Percentiles rank a stretch among this genome's conserved stretches.
Evolutionary conservation across 2,113 vertebrate species (phyloP).

Genomic region (Neotragus pygmaeus): DNA sequence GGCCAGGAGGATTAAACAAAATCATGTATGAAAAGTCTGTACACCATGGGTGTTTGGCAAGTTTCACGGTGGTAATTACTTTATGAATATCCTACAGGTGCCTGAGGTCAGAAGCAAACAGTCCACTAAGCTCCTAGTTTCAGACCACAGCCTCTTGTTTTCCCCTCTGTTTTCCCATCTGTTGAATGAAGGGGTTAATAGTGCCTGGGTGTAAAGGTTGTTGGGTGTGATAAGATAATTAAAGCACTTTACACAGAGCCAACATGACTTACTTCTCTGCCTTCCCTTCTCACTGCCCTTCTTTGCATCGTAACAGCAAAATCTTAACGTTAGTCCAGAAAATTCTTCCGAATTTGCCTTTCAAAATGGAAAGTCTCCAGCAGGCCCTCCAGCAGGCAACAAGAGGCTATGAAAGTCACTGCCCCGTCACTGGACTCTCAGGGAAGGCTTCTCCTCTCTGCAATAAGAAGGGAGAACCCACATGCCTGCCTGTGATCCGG

Average conservation of each 20-base stretch:
- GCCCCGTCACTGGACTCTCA: fast-evolving
- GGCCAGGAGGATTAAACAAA: neutral
- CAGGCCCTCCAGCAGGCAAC: too few relatives aligned
- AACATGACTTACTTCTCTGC: fast-evolving
- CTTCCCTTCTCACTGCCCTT: neutral
- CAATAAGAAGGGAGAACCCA: fast-evolving
- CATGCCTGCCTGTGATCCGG: neutral
- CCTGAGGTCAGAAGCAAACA: neutral
- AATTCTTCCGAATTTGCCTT: neutral
- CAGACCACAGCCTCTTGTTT: neutral
- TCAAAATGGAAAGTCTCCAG: neutral
- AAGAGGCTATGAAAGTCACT: neutral
- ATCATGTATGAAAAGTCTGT: too few relatives aligned
- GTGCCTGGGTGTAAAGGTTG: neutral
- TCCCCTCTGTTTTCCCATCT: too few relatives aligned
- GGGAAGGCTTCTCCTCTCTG: neutral
- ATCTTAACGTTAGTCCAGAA: too few relatives aligned
- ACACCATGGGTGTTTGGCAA: fast-evolving
- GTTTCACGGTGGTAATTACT: fast-evolving
- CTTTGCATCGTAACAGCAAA: fast-evolving
- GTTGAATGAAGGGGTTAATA: neutral
- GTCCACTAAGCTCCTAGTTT: neutral
- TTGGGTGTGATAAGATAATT: fast-evolving
- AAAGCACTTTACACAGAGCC: neutral
- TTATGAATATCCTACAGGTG: fast-evolving